These are phyloP conservation scores for Drosophila grimshawi DNA, from an alignment of 1,140 invertebrate species.

Conservation along the genomic window DNA sequence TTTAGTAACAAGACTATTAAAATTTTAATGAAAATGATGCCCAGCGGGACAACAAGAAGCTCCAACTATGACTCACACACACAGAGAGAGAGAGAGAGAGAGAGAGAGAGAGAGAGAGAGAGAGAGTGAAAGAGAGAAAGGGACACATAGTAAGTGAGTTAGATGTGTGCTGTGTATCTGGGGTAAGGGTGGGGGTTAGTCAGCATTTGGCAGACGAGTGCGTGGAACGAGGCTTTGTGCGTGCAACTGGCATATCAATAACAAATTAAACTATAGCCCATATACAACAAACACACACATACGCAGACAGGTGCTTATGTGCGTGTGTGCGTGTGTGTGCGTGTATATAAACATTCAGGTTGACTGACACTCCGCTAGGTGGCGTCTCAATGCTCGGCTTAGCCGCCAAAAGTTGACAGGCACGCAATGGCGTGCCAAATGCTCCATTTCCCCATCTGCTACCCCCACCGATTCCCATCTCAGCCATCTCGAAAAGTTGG, in stretches of 20 bases:
- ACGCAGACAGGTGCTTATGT: slow-evolving; percentile 22
- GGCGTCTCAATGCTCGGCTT: slow-evolving; percentile 20
- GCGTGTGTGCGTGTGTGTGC: slow-evolving; percentile 7
- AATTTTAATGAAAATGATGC: slow-evolving; percentile 80
- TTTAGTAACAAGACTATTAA: slow-evolving; percentile 63
- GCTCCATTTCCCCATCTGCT: slow-evolving; percentile 2
- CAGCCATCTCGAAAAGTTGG: not conserved
- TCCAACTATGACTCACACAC: slow-evolving; percentile 64
- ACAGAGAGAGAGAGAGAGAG: not conserved
- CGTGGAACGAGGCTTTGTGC: slow-evolving; percentile 52
- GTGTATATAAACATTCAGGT: slow-evolving; percentile 65
- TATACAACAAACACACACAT: slow-evolving; percentile 28
- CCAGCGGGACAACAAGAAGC: slow-evolving; percentile 59
- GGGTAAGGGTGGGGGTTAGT: not conserved
- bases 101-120: not conserved
- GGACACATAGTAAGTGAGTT: not conserved
- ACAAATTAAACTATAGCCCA: slow-evolving; percentile 48
- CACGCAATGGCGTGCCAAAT: slow-evolving; percentile 49
- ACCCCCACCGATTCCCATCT: not conserved
- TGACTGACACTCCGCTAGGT: slow-evolving; percentile 60
- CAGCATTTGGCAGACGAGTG: slow-evolving; percentile 28
- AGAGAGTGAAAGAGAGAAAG: slow-evolving; percentile 2
- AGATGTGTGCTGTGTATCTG: not conserved
- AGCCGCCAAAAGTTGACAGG: slow-evolving; percentile 33
- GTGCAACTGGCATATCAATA: slow-evolving; percentile 80